These are phyloP conservation scores for Parazoanthus atlanticus DNA, from an alignment of 92 coral and sea anemone genomes.

Conservation along the genomic window DNA sequence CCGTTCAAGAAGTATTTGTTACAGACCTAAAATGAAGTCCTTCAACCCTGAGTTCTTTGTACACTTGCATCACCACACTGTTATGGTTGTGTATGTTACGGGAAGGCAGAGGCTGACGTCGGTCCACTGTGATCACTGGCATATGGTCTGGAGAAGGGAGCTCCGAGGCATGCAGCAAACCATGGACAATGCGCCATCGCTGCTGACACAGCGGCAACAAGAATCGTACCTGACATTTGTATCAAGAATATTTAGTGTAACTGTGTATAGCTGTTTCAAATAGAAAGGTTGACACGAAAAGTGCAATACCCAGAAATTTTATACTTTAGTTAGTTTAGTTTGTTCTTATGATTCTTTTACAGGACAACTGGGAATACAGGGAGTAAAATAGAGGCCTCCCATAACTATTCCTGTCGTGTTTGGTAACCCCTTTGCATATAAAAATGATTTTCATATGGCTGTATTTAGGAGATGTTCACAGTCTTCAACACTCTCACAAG, in stretches of 20 bases:
- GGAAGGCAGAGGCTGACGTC: constrained; percentile 75
- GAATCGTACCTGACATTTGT: constrained; percentile 63
- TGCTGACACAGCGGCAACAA: constrained; percentile 91
- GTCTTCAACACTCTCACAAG: no score
- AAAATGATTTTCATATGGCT: no score
- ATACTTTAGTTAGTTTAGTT: no score
- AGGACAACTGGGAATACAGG: no score
- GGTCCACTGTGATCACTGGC: constrained; percentile 91
- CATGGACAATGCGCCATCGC: constrained; percentile 87
- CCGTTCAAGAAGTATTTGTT: neutral
- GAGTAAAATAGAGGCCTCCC: no score
- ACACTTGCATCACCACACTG: constrained; percentile 85
- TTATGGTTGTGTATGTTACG: constrained; percentile 61
- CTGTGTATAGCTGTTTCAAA: neutral
- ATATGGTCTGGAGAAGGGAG: constrained; percentile 88
- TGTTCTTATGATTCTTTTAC: no score
- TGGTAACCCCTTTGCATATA: no score
- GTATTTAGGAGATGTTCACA: no score
- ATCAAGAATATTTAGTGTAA: neutral
- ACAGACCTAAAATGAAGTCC: constrained; percentile 86
- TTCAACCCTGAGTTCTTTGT: constrained; percentile 78
- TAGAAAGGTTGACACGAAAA: neutral
- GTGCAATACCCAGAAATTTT: no score
- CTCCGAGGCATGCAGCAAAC: constrained; percentile 84
- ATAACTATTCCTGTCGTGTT: no score